Conservation (phyloP, 2,113 vertebrate species). For the Cettia cetti region DNA sequence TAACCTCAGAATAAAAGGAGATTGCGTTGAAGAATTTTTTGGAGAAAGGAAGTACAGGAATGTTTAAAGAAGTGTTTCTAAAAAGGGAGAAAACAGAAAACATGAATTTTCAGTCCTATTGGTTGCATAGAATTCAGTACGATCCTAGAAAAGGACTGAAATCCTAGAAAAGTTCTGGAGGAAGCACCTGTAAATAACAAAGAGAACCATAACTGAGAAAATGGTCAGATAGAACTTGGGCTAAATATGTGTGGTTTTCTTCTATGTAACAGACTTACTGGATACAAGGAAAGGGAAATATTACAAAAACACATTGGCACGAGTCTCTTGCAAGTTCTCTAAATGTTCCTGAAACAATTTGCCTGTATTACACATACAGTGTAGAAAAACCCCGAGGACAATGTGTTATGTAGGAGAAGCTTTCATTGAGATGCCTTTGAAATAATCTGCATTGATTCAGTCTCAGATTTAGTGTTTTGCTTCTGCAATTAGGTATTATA, state of each 20-base stretch:
- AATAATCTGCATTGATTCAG: not conserved
- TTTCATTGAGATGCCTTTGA: not conserved
- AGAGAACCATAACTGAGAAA: not conserved
- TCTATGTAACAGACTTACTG: not conserved
- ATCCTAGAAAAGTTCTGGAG: not conserved
- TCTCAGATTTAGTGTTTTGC: not conserved
- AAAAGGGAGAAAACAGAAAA: not conserved
- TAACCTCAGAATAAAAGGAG: not conserved
- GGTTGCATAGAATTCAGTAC: not conserved
- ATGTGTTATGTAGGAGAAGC: not conserved
- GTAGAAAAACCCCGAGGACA: accelerated
- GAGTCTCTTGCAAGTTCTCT: not conserved
- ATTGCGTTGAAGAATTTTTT: not conserved
- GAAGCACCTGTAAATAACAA: not conserved
- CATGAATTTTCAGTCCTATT: not conserved
- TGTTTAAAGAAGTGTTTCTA: not conserved
- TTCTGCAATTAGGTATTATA: not conserved
- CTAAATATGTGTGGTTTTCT: not conserved
- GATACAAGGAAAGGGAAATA: not conserved
- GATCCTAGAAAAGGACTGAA: not conserved
- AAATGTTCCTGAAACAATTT: not conserved
- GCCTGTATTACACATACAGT: accelerated
- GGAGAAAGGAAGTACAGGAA: not conserved
- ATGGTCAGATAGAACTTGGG: not conserved
- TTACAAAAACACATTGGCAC: not conserved